Conservation (phyloP, 2,888 invertebrate genomes). For the Lathronympha strigana region DNA sequence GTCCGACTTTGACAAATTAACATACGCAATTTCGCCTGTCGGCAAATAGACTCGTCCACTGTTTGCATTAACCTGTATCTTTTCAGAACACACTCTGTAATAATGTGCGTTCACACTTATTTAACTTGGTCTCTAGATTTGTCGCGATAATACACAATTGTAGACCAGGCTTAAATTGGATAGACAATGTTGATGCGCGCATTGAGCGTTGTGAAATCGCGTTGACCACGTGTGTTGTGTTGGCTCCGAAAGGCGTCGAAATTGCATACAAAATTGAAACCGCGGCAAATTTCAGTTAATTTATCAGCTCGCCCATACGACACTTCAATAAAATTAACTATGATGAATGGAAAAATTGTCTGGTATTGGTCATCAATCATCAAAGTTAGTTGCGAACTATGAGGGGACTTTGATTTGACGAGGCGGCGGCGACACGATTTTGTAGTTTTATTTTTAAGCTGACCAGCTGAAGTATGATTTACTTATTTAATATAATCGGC, state of each 20-base stretch:
- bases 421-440: slow-evolving; percentile 54
- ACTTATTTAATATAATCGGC: too few species aligned
- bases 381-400: slow-evolving; percentile 64
- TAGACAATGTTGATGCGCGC: neutral
- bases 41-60: slow-evolving; percentile 30
- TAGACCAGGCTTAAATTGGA: neutral
- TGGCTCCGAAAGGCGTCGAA: slow-evolving; percentile 19
- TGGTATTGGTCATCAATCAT: slow-evolving; percentile 74
- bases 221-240: slow-evolving; percentile 38
- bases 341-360: slow-evolving; percentile 81
- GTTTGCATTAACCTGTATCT: slow-evolving; percentile 53
- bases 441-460: neutral
- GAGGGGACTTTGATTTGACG: slow-evolving; percentile 51
- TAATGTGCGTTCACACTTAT: neutral
- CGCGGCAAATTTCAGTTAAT: slow-evolving; percentile 50
- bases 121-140: neutral
- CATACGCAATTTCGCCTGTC: slow-evolving; percentile 28
- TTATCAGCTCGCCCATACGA: slow-evolving; percentile 66
- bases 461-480: too few species aligned
- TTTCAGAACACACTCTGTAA: neutral
- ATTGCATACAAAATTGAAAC: slow-evolving; percentile 44
- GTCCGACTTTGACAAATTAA: slow-evolving; percentile 33
- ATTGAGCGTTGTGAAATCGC: neutral
- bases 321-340: slow-evolving; percentile 80
- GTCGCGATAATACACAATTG: neutral